phyloP scores from a whole-genome alignment of 1,140 invertebrate species.

The Brachionus koreanus region DNA sequence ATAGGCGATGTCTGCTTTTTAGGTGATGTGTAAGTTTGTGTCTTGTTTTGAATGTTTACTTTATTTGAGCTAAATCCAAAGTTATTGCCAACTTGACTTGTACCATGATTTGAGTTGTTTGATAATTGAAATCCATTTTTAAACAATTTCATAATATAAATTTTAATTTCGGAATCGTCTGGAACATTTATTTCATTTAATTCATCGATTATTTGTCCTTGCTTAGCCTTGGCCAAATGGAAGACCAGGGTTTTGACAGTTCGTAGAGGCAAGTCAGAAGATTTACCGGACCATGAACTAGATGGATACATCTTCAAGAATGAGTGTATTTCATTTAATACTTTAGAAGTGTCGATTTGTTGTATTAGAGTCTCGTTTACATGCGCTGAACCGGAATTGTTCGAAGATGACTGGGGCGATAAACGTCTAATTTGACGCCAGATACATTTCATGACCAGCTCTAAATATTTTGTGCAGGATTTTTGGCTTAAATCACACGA shows the following conservation, averaged over 20 bases:
- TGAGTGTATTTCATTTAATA: constrained; percentile 43
- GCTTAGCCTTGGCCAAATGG: constrained; percentile 25
- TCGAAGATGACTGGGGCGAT: constrained; percentile 16
- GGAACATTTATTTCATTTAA: background rate
- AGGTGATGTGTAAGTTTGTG: background rate
- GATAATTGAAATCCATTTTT: constrained; percentile 33
- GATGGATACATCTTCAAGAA: constrained; percentile 42
- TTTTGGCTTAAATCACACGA: constrained; percentile 24
- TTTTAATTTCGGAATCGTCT: background rate
- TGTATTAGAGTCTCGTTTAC: constrained; percentile 13
- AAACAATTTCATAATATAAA: constrained; percentile 36
- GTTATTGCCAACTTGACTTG: background rate
- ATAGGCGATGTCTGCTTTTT: background rate
- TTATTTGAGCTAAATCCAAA: background rate
- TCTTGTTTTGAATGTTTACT: constrained; percentile 8
- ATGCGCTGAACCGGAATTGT: background rate
- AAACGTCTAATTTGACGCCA: constrained; percentile 36
- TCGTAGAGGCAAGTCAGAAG: constrained; percentile 22
- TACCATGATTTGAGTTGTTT: background rate
- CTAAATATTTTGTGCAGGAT: constrained; percentile 31
- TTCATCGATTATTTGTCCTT: constrained; percentile 16
- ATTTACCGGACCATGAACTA: background rate
- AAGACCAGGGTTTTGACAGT: constrained; percentile 24
- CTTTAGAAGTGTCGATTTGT: constrained; percentile 20
- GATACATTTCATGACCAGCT: constrained; percentile 44